Base-by-base conservation (phyloP, 2,797 vertebrate species). In the Cephalopachus bancanus region DNA sequence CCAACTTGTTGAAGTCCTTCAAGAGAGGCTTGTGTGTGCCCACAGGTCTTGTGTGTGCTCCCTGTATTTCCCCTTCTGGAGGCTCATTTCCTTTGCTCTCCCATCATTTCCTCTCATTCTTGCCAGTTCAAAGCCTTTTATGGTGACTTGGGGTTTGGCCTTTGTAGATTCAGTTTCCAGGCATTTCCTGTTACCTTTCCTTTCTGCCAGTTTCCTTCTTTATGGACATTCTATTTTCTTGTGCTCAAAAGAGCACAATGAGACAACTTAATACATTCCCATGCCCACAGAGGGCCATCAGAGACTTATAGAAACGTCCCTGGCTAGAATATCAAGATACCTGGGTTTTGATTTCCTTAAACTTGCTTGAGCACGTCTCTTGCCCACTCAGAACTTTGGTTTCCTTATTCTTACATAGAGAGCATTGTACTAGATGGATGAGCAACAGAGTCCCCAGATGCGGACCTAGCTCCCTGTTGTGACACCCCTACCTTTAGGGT, bases 151-250 rank as follows among this genome's bases (percentile, higher is more conserved):
- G 28, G n/a, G 10, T 83, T 88, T 97, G 90, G 49, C 37, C 74
- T 80, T 96, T 83, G 37, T 71, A 79, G 79, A 30, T 85, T 96
- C 69, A 87, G 76, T 93, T 93, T 97, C 72, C 83, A 96, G 95
- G 92, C 44, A 93, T 97, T 97, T 97, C 93, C 97, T 83, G 88
- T 81, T 94, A 94, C 78, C 67, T 94, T 98, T 92, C 22, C 30
- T 92, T 86, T 94, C 10, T 96, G 71, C 89, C 19, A 53, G 78
- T 91, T 96, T 93, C 81, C 83, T 80, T 95, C 78, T 89, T 87
- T 75, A 60, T 7, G 10, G 37, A 55, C 19, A 17, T 14, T 81
- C 20, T 92, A 44, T 89, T 89, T 85, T 91, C 74, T 84, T 93
- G 62, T 64, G 80, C 72, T 87, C 72, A 49, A 17, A 0, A 83